phyloP scores from a whole-genome alignment of 2,113 vertebrate species.

The Xiphias gladius region DNA sequence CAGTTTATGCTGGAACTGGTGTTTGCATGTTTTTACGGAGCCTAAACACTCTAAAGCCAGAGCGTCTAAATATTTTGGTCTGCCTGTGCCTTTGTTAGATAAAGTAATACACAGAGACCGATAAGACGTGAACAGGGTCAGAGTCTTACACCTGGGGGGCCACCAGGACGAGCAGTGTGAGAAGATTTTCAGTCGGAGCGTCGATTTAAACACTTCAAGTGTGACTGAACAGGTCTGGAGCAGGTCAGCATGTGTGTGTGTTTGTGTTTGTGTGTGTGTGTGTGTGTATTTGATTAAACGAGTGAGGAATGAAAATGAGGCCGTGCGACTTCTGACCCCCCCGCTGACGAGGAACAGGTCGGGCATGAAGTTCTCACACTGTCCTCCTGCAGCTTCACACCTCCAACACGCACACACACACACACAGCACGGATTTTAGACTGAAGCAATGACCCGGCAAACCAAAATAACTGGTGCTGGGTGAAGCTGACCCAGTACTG shows the following conservation, averaged over 20 bases:
- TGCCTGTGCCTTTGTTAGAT: no score
- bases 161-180: constrained; percentile 13
- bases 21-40: no score
- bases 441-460: no score
- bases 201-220: constrained; percentile 26
- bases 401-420: constrained; percentile 28
- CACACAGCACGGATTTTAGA: no score
- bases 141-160: neutral
- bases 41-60: no score
- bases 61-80: no score
- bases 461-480: no score
- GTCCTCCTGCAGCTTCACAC: constrained; percentile 65
- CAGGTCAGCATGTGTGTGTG: constrained; percentile 7
- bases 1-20: no score
- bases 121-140: neutral
- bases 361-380: constrained; percentile 65
- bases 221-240: constrained; percentile 18
- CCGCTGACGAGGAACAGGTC: constrained; percentile 42
- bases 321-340: constrained; percentile 55
- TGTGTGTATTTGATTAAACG: constrained; percentile 10
- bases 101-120: neutral
- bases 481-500: no score
- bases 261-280: neutral
- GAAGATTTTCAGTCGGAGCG: constrained; percentile 22
- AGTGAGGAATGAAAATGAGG: constrained; percentile 42